These are phyloP conservation scores for Abscondita cerata DNA, from an alignment of 2,888 invertebrate genomes.

Conservation along the genomic window DNA sequence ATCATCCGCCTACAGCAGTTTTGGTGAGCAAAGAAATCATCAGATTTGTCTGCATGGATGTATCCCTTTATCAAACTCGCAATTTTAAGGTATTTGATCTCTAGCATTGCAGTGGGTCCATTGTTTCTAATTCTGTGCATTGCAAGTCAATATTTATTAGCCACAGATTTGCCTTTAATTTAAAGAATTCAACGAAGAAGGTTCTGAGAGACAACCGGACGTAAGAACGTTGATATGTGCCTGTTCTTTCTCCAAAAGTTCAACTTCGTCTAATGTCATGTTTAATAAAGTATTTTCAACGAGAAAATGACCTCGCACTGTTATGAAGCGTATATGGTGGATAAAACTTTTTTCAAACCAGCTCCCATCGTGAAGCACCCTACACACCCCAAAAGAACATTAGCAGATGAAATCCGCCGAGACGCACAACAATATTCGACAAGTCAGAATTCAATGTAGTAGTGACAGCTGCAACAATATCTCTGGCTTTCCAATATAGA, in stretches of 20 bases:
- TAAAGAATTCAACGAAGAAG: neutral
- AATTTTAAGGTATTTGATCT: too few species aligned
- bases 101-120: neutral
- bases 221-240: neutral
- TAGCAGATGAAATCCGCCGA: too few species aligned
- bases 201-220: neutral
- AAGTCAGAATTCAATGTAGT: too few species aligned
- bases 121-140: too few species aligned
- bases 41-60: too few species aligned
- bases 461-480: neutral
- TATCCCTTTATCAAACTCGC: too few species aligned
- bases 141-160: too few species aligned
- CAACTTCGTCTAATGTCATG: too few species aligned
- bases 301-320: neutral
- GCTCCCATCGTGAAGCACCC: neutral
- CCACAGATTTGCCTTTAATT: neutral
- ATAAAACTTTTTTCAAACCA: neutral
- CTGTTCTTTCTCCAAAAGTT: too few species aligned
- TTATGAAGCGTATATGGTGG: neutral
- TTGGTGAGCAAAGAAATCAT: too few species aligned
- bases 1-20: neutral
- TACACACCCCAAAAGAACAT: too few species aligned
- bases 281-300: neutral
- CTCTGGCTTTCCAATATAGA: neutral
- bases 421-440: too few species aligned